These are phyloP conservation scores for Nemoura dubitans DNA, from an alignment of 2,888 invertebrate species.

Conservation along the genomic window DNA sequence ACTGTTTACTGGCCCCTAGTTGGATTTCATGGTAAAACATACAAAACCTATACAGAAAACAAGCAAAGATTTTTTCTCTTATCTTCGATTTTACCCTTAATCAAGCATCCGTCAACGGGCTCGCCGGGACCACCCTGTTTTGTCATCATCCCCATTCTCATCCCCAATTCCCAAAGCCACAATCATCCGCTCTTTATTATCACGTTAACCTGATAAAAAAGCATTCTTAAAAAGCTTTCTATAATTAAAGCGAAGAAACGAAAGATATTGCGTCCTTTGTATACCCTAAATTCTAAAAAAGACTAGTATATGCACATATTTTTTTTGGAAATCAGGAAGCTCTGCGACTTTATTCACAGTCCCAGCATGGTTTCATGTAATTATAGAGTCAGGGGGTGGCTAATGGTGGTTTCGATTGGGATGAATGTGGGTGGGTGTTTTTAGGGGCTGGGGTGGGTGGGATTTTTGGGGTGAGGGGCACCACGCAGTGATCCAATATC, in stretches of 20 bases:
- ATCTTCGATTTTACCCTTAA: slow-evolving; percentile 29
- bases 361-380: slow-evolving; percentile 33
- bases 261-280: background rate
- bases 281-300: slow-evolving; percentile 16
- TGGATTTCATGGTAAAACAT: slow-evolving; percentile 23
- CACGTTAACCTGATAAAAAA: slow-evolving; percentile 33
- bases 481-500: slow-evolving; percentile 8
- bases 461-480: background rate
- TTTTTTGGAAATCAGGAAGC: slow-evolving; percentile 26
- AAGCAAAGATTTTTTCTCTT: slow-evolving; percentile 20
- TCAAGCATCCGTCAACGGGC: slow-evolving; percentile 22
- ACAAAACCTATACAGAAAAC: slow-evolving; percentile 32
- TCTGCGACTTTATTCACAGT: slow-evolving; percentile 13
- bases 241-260: slow-evolving; percentile 27
- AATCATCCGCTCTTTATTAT: slow-evolving; percentile 35
- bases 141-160: slow-evolving; percentile 13
- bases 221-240: slow-evolving; percentile 27
- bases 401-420: background rate
- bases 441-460: background rate
- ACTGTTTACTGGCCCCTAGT: slow-evolving; percentile 34
- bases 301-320: background rate
- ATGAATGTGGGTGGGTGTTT: background rate
- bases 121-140: slow-evolving; percentile 27
- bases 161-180: slow-evolving; percentile 21
- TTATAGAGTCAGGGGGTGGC: slow-evolving; percentile 21